These are phyloP conservation scores for Diploscapter pachys DNA, from an alignment of 1,140 invertebrate species.

Conservation along the genomic window DNA sequence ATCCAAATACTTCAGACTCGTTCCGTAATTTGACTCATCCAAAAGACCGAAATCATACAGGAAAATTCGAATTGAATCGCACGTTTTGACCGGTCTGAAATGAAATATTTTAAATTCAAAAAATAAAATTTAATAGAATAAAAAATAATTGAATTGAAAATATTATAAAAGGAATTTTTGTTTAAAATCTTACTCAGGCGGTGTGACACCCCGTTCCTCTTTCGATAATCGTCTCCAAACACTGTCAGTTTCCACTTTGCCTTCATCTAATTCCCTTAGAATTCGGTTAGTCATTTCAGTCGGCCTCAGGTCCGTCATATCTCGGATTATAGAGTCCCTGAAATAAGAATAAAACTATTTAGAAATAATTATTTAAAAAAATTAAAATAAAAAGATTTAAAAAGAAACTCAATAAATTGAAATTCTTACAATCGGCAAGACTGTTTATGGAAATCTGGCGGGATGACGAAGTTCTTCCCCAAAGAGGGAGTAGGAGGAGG, in stretches of 20 bases:
- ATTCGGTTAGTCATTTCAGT: constrained; percentile 67
- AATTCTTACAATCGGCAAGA: constrained; percentile 74
- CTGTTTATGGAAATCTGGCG: constrained; percentile 43
- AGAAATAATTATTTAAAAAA: constrained; percentile 33
- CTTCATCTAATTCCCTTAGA: constrained; percentile 34
- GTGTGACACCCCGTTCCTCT: constrained; percentile 30
- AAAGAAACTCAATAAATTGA: constrained; percentile 1
- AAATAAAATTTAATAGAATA: neutral
- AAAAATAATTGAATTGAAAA: too few relatives aligned
- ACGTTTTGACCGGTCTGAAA: constrained; percentile 43
- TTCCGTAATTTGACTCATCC: constrained; percentile 41
- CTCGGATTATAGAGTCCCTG: constrained; percentile 65
- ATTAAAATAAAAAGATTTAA: neutral
- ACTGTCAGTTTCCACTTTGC: constrained; percentile 61
- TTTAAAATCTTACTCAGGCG: constrained; percentile 15
- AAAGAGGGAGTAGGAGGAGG: constrained; percentile 8
- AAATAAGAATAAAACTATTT: constrained; percentile 36
- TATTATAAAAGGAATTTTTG: neutral
- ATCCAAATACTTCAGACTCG: constrained; percentile 43
- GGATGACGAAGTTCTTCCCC: constrained; percentile 48
- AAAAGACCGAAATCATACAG: constrained; percentile 56
- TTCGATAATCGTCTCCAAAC: constrained; percentile 45
- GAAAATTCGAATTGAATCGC: constrained; percentile 52
- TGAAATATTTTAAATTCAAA: constrained; percentile 2
- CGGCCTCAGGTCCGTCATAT: constrained; percentile 66